Percentiles rank a stretch among this genome's conserved stretches.
Conservation (phyloP, 2,113 vertebrate genomes). For the Baryphthengus martii region DNA sequence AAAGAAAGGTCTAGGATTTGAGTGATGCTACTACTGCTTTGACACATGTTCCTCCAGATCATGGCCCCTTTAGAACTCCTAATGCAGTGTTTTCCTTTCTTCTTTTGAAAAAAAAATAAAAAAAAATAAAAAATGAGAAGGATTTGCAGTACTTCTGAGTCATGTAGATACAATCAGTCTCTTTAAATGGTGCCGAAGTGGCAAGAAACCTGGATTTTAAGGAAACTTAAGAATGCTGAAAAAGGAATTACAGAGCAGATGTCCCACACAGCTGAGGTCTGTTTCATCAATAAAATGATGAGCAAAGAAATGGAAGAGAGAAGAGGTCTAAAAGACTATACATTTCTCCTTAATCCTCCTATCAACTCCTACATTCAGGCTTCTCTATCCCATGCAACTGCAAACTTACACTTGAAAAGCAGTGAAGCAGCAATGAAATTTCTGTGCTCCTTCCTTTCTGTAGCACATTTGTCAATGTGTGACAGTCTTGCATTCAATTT, state of each 20-base stretch:
- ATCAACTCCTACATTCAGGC: background rate
- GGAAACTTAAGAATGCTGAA: background rate
- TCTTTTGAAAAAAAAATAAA: background rate
- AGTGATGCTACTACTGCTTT: background rate
- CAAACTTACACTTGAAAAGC: background rate
- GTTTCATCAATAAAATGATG: background rate
- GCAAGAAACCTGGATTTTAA: conserved; percentile 4
- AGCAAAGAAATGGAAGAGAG: background rate
- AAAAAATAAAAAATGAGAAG: too few species aligned
- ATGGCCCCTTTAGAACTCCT: background rate
- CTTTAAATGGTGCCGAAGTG: background rate
- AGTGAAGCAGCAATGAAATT: background rate
- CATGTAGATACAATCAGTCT: background rate
- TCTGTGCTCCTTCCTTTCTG: background rate
- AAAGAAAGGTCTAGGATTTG: background rate
- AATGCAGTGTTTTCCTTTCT: background rate
- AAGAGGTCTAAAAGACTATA: background rate
- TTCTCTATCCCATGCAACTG: background rate
- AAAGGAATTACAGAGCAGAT: background rate
- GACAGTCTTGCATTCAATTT: background rate
- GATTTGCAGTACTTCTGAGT: background rate
- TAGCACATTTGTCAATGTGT: background rate
- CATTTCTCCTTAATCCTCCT: background rate
- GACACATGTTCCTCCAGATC: background rate
- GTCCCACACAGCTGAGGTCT: background rate